A percentile compares a stretch with the other conserved stretches of the same genome.
Evolutionary conservation across 2,113 vertebrate species (phyloP).

Genomic region (Psittacula cyanocephala): DNA sequence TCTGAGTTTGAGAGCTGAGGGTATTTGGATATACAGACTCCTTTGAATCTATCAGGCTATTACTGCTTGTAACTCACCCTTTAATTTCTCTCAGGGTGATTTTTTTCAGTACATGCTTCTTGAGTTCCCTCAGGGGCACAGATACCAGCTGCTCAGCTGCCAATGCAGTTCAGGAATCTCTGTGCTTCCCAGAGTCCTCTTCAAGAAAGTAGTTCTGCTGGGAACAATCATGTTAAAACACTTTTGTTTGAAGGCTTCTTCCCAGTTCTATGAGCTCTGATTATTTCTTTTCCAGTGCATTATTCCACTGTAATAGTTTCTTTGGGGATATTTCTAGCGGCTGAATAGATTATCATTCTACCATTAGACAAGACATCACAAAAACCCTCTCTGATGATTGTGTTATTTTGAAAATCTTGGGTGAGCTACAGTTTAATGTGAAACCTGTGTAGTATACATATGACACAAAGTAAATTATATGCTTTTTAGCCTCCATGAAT

Average conservation of each 20-base stretch:
- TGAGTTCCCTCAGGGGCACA: neutral
- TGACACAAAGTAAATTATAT: neutral
- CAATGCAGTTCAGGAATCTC: neutral
- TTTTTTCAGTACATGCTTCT: neutral
- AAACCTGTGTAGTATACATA: neutral
- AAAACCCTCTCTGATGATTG: neutral
- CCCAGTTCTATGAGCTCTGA: neutral
- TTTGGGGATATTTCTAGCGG: conserved; percentile 2
- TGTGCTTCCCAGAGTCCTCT: neutral
- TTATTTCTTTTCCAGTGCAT: conserved; percentile 1
- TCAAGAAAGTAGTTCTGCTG: neutral
- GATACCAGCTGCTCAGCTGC: neutral
- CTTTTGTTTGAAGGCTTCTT: neutral
- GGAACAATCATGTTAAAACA: neutral
- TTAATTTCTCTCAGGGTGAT: neutral
- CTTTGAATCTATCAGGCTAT: neutral
- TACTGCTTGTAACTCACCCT: neutral
- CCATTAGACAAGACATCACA: neutral
- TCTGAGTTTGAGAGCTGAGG: neutral
- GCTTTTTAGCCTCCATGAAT: neutral
- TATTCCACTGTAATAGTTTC: neutral
- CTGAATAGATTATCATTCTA: neutral
- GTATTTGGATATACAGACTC: neutral
- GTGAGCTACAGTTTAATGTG: neutral
- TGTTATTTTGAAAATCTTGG: neutral